A percentile compares a stretch with the other conserved stretches of the same genome.
Conservation (phyloP, 1,140 invertebrate genomes). For the Ooceraea biroi region DNA sequence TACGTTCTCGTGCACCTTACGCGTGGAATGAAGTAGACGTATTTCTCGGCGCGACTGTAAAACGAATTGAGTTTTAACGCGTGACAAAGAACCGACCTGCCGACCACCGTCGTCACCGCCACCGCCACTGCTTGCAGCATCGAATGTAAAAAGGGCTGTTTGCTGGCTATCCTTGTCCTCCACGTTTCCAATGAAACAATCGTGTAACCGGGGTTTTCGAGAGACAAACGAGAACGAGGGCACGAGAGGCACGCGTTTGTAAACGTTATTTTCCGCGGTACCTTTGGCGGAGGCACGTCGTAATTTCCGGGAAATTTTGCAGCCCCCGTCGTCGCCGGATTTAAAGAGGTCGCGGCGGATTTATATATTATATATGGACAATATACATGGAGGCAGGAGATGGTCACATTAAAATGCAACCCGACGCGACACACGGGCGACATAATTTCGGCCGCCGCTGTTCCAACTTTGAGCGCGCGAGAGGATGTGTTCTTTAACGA, state of each 20-base stretch:
- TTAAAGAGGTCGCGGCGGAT: constrained; percentile 43
- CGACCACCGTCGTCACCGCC: no score
- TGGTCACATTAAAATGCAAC: constrained; percentile 51
- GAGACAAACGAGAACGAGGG: neutral
- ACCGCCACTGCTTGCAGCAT: no score
- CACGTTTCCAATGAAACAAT: neutral
- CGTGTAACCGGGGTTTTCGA: neutral
- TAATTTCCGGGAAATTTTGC: constrained; percentile 51
- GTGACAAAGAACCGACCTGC: constrained; percentile 38
- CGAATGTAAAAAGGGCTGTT: constrained; percentile 15
- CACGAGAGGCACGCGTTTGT: neutral
- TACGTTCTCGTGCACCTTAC: neutral
- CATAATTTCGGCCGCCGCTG: constrained; percentile 42
- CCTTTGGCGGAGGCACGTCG: no score
- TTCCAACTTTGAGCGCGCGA: neutral
- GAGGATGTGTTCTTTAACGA: constrained; percentile 28
- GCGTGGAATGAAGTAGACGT: neutral
- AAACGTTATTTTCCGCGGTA: constrained; percentile 8
- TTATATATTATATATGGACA: no score
- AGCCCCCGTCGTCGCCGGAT: constrained; percentile 6
- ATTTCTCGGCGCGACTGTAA: constrained; percentile 6
- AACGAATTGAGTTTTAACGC: constrained; percentile 7
- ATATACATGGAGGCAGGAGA: no score
- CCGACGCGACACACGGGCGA: constrained; percentile 8
- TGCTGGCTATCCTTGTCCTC: neutral